A percentile compares a stretch with the other conserved stretches of the same genome.
phyloP scores from a whole-genome alignment of 2,888 invertebrate species.

The Alloplasta piceator region DNA sequence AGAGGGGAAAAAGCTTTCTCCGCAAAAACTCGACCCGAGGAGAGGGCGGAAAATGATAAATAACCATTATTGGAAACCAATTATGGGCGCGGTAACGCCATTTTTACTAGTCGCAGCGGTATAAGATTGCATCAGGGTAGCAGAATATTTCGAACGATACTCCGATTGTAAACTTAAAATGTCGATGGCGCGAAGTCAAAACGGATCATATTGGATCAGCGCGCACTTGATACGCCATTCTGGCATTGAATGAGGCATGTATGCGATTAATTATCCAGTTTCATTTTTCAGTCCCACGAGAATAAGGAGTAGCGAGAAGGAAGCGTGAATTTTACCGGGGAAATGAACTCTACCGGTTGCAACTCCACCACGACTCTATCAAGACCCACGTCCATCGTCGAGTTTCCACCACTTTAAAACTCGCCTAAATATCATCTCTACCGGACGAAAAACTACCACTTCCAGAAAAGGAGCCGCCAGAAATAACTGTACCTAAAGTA shows the following conservation, averaged over 20 bases:
- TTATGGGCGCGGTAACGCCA: slow-evolving; percentile 58
- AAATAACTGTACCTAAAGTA: too few relatives aligned
- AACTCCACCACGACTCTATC: too few relatives aligned
- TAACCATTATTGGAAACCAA: slow-evolving; percentile 58
- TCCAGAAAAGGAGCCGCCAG: too few relatives aligned
- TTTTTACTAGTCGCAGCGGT: slow-evolving; percentile 6
- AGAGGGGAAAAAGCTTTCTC: slow-evolving; percentile 47
- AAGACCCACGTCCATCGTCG: too few relatives aligned
- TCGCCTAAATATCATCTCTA: too few relatives aligned
- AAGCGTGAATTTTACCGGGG: slow-evolving; percentile 1
- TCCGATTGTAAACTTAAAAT: too few relatives aligned
- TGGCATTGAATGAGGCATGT: not conserved
- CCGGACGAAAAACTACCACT: too few relatives aligned
- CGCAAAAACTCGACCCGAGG: slow-evolving; percentile 24
- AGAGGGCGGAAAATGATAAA: slow-evolving; percentile 38
- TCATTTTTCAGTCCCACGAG: slow-evolving; percentile 34
- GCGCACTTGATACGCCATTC: not conserved
- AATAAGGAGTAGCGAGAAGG: slow-evolving; percentile 47
- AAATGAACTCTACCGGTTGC: too few relatives aligned
- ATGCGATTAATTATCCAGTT: slow-evolving; percentile 27
- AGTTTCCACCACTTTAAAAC: too few relatives aligned
- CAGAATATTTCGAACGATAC: slow-evolving; percentile 22
- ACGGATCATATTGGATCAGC: not conserved
- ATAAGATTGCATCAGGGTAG: not conserved
- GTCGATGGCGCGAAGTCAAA: too few relatives aligned